Conservation (phyloP, 2,797 vertebrate genomes). For the Propithecus deckenii region DNA sequence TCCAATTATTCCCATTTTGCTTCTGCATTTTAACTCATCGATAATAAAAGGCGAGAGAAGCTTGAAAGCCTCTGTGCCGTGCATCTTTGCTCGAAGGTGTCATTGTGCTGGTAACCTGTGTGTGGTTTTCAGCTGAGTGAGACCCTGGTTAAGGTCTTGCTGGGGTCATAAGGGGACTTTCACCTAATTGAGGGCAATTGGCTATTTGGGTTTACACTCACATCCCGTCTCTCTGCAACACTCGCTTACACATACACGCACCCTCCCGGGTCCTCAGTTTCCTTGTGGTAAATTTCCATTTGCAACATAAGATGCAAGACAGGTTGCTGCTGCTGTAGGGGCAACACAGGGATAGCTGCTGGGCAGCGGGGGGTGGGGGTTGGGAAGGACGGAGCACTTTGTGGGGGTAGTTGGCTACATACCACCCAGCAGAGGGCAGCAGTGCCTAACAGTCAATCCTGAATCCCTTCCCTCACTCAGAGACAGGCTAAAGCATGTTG, state of each 20-base stretch:
- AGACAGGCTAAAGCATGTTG: not conserved
- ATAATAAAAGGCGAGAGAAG: conserved; percentile 41
- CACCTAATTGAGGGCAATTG: not conserved
- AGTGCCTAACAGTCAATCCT: conserved; percentile 58
- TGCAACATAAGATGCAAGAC: not conserved
- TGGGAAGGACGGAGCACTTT: not conserved
- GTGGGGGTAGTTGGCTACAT: conserved; percentile 45
- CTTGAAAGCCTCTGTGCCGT: not conserved
- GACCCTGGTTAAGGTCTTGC: not conserved
- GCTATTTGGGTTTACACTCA: not conserved
- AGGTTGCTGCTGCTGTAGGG: not conserved
- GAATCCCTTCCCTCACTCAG: not conserved
- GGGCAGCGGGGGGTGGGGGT: not conserved
- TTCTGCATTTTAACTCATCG: conserved; percentile 9
- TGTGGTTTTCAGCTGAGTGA: not conserved
- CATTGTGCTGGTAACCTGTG: not conserved
- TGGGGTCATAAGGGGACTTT: not conserved
- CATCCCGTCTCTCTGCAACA: not conserved
- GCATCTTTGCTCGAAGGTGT: conserved; percentile 31
- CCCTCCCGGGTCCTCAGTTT: not conserved
- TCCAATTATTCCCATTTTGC: conserved; percentile 63
- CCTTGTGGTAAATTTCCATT: not conserved
- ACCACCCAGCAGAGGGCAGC: conserved; percentile 80
- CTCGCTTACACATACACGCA: not conserved
- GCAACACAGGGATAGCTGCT: not conserved